These are phyloP conservation scores for Hirudo medicinalis DNA, from an alignment of 1,140 invertebrate species.

Conservation along the genomic window DNA sequence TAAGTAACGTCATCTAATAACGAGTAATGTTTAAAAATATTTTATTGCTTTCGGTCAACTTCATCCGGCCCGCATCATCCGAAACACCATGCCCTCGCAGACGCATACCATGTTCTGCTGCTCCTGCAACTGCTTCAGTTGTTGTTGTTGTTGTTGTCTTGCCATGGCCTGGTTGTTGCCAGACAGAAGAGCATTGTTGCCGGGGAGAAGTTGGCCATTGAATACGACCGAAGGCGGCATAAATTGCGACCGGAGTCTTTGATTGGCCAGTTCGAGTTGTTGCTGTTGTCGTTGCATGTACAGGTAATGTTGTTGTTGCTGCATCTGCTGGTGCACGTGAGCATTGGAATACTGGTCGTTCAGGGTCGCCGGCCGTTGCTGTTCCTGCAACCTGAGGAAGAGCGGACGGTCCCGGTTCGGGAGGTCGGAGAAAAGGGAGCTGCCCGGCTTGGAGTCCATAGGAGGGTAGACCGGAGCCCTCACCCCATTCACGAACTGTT, in stretches of 20 bases:
- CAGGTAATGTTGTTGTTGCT: slow-evolving; percentile 4
- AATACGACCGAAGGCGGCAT: no score
- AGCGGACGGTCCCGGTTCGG: not conserved
- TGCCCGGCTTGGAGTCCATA: no score
- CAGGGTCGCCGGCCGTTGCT: not conserved
- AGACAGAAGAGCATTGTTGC: not conserved
- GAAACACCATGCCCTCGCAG: no score
- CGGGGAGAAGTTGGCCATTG: not conserved
- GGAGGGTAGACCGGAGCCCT: no score
- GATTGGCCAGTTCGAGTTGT: not conserved
- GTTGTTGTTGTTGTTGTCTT: slow-evolving; percentile 5
- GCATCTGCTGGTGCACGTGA: not conserved
- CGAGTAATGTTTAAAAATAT: no score
- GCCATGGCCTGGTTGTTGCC: not conserved
- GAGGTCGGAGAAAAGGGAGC: not conserved
- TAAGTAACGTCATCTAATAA: no score
- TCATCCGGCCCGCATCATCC: no score
- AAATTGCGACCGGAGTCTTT: no score
- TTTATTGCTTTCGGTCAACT: no score
- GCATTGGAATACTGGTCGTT: not conserved
- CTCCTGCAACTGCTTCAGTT: not conserved
- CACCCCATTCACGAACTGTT: not conserved
- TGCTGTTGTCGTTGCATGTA: not conserved
- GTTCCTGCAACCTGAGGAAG: not conserved
- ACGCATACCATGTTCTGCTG: not conserved